These are phyloP conservation scores for Bimastos eiseni DNA, from an alignment of 2,888 invertebrate genomes.

Conservation along the genomic window DNA sequence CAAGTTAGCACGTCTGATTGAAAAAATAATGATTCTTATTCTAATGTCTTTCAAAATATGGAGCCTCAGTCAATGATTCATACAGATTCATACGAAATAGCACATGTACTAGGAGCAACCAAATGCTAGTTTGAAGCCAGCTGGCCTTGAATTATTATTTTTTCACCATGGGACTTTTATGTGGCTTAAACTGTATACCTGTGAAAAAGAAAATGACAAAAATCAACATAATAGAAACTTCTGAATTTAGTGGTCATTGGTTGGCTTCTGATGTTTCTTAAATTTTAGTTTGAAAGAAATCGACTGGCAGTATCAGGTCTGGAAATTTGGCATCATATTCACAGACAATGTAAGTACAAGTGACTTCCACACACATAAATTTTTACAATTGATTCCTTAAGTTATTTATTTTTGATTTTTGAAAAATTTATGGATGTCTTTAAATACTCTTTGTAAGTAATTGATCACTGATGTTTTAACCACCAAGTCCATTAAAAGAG, in stretches of 20 bases:
- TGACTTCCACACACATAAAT: not conserved
- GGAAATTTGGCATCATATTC: conserved; percentile 97
- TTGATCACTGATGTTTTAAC: not conserved
- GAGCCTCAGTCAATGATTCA: not conserved
- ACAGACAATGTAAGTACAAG: conserved; percentile 79
- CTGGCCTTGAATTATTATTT: not conserved
- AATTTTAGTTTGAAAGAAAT: conserved; percentile 67
- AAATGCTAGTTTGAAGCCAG: not conserved
- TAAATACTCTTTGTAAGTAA: not conserved
- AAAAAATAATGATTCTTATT: not conserved
- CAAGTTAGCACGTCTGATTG: not conserved
- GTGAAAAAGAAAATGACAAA: not conserved
- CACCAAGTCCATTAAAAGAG: not conserved
- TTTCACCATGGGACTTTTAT: not conserved
- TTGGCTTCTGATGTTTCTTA: not conserved
- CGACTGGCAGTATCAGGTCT: conserved; percentile 96
- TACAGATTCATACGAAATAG: not conserved
- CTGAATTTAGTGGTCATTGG: not conserved
- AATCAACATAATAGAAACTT: not conserved
- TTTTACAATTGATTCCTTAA: not conserved
- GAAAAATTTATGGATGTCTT: not conserved
- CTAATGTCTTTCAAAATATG: not conserved
- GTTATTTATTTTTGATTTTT: not conserved
- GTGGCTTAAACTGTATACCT: not conserved
- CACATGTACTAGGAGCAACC: not conserved